Evolutionary conservation across 64 coral and sea anemone species (phyloP), one percentile per base, ranked within the genome.

Genomic region (Pocillopora verrucosa): DNA sequence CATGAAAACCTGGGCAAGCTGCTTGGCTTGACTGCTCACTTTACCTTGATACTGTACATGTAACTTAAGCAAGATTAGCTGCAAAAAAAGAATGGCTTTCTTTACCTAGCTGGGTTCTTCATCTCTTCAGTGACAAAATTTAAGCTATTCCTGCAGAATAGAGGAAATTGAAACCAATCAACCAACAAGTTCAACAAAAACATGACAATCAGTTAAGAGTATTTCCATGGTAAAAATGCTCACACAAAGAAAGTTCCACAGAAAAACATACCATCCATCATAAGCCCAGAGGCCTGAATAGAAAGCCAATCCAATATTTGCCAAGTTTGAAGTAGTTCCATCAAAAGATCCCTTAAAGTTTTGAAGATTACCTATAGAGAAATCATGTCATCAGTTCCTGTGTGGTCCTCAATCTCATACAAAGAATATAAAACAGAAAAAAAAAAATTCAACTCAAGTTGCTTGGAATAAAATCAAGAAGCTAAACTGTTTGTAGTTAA

Each of bases 101-200:
- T 61, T 90, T 61, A 96, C 94, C 91, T 96, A 5, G 91, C 94
- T 77, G 94, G 94, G 25, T 96, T 96, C 76, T 87, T 87, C 79
- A 96, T 72, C 70, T 96, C 94, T 56, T 96, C 94, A 41, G 94
- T 96, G 16, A 96, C 94, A 90, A 96, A 96, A 88, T 96, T 96
- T 36, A 96, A 88, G 36, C 88, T 91, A 61, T 96, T 96, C 94
- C 94, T 96, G 63, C 41, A 16, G 89, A 79, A 63, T 58, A n/a
- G n/a, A 30, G 61, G 13, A 58, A 14, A 73, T 83, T 88, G 61
- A 92, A 35, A 38, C 3, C 61, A 64, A 2, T 64, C 61, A 64
- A 64, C 61, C 1, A 64, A 64, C 17, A 13, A 19, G 61, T 64
- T 64, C 13, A 61, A 61, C 60, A 16, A 61, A 9, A 16, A 11